Evolutionary conservation across 2,888 invertebrate species (phyloP).

Genomic region (Amblyteles armatorius): DNA sequence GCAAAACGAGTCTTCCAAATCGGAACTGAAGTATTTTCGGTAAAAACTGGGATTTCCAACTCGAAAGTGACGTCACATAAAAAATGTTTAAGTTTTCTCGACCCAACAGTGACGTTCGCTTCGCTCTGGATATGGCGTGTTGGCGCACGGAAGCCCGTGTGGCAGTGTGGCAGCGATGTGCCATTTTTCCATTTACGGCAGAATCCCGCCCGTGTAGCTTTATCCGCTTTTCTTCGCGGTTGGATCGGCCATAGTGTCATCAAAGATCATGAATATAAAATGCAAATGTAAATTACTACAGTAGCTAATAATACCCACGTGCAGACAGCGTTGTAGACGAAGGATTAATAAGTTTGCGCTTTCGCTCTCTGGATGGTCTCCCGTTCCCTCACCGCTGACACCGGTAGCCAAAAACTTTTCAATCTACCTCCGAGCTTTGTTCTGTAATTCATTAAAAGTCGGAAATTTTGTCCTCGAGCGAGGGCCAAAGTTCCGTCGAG

Average conservation of each 20-base stretch:
- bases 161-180: no score
- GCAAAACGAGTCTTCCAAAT: no score
- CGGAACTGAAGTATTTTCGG: not conserved
- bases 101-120: no score
- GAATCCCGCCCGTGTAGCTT: not conserved
- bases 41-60: not conserved
- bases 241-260: not conserved
- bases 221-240: not conserved
- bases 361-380: not conserved
- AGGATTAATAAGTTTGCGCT: constrained; percentile 3
- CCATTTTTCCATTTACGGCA: not conserved
- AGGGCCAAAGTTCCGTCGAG: not conserved
- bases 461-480: constrained; percentile 53
- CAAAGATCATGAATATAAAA: not conserved
- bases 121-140: no score
- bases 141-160: no score
- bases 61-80: no score
- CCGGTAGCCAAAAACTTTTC: constrained; percentile 52
- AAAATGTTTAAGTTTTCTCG: no score
- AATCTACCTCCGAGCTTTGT: constrained; percentile 65
- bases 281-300: not conserved
- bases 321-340: not conserved
- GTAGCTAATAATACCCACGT: not conserved
- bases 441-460: constrained; percentile 74
- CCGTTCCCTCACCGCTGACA: not conserved